phyloP scores from a whole-genome alignment of 2,113 vertebrate genomes.

The Chionis minor region DNA sequence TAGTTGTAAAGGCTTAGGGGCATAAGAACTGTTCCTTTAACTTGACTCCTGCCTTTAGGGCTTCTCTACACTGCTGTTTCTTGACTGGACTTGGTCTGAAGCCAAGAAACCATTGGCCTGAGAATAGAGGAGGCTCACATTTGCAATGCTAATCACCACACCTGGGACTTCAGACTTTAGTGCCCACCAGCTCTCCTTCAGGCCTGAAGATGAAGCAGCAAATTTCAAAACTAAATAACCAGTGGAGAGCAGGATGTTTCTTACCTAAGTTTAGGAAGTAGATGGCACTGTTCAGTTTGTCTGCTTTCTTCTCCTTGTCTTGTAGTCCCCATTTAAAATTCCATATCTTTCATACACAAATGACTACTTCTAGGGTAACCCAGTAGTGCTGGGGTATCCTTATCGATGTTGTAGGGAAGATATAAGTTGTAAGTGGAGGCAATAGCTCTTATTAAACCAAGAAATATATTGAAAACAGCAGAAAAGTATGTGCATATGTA shows the following conservation, averaged over 20 bases:
- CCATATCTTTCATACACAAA: neutral
- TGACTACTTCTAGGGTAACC: neutral
- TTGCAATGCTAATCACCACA: neutral
- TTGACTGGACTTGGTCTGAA: neutral
- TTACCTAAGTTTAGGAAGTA: neutral
- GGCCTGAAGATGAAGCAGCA: neutral
- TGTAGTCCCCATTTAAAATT: neutral
- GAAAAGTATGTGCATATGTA: neutral
- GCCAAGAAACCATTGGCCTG: neutral
- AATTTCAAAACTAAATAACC: neutral
- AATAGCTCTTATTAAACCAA: neutral
- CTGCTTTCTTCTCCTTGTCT: neutral
- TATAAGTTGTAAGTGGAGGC: neutral
- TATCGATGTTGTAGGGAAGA: neutral
- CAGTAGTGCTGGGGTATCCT: neutral
- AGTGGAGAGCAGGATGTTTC: fast-evolving
- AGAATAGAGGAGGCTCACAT: neutral
- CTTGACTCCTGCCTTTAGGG: neutral
- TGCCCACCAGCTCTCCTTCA: neutral
- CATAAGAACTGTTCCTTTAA: neutral
- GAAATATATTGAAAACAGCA: neutral
- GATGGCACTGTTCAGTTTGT: neutral
- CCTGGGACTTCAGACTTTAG: neutral
- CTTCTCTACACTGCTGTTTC: neutral
- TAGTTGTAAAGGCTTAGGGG: neutral